phyloP scores from a whole-genome alignment of 2,888 invertebrate species.

The Halocaridina rubra region DNA sequence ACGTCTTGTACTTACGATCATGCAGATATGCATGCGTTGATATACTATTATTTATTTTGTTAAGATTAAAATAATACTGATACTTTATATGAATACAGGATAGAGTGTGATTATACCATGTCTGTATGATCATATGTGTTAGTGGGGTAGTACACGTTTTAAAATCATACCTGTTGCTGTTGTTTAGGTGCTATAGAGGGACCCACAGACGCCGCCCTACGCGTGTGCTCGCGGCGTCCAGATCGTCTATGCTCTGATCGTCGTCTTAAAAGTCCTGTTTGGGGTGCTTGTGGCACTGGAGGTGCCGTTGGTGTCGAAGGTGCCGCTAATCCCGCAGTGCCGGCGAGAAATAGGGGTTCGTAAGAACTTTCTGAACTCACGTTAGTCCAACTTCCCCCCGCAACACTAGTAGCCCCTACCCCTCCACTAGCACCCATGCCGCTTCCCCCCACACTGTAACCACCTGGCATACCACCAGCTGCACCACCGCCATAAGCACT shows the following conservation, averaged over 20 bases:
- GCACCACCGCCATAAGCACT: slow-evolving; percentile 18
- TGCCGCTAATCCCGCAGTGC: slow-evolving; percentile 12
- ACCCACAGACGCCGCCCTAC: slow-evolving; percentile 56
- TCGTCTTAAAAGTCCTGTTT: slow-evolving; percentile 56
- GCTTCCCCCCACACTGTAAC: neutral
- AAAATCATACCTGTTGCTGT: slow-evolving; percentile 39
- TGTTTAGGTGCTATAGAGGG: slow-evolving; percentile 54
- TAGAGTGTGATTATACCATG: no score
- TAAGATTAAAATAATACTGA: no score
- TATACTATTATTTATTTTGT: no score
- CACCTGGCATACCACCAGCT: neutral
- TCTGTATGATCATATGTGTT: no score
- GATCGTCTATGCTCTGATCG: slow-evolving; percentile 60
- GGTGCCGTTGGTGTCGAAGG: slow-evolving; percentile 32
- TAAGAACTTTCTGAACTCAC: slow-evolving; percentile 38
- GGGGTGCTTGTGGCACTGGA: slow-evolving; percentile 53
- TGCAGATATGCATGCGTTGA: no score
- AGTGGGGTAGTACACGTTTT: neutral
- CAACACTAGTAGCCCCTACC: neutral
- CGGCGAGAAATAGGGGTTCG: slow-evolving; percentile 55
- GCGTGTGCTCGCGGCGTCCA: slow-evolving; percentile 48
- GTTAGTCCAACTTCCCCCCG: slow-evolving; percentile 12
- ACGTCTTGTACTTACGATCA: no score
- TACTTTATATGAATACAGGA: no score
- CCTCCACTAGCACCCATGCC: slow-evolving; percentile 6